A percentile compares a stretch with the other conserved stretches of the same genome.
These are phyloP conservation scores for Pseudomyrmex pallidus DNA, from an alignment of 1,140 invertebrate genomes.

Conservation along the genomic window DNA sequence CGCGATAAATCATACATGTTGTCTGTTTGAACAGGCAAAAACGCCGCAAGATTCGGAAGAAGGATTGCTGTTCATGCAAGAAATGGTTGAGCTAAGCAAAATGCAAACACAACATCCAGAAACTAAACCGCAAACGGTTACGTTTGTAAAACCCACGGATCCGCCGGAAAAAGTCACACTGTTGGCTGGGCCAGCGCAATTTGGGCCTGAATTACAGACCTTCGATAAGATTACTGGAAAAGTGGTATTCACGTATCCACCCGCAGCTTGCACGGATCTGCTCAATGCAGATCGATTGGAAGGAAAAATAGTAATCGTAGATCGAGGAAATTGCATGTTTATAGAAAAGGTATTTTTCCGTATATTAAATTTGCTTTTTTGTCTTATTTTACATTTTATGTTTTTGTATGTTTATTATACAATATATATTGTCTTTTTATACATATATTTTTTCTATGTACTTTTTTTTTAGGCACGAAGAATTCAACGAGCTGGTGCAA, in stretches of 20 bases:
- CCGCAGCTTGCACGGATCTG: slow-evolving; percentile 89
- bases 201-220: slow-evolving; percentile 91
- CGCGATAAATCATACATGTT: not conserved
- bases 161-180: slow-evolving; percentile 84
- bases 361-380: too few species aligned
- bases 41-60: slow-evolving; percentile 94
- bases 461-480: slow-evolving; percentile 87
- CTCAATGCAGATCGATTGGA: slow-evolving; percentile 87
- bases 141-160: slow-evolving; percentile 82
- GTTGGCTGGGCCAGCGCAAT: slow-evolving; percentile 95
- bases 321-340: slow-evolving; percentile 97
- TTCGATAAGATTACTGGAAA: slow-evolving; percentile 87
- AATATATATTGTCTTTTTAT: not conserved
- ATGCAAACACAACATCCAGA: slow-evolving; percentile 88
- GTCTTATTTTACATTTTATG: not conserved
- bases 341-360: slow-evolving; percentile 91
- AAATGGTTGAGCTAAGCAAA: slow-evolving; percentile 97
- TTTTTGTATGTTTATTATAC: not conserved
- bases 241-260: slow-evolving; percentile 89
- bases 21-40: slow-evolving; percentile 88
- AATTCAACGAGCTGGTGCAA: slow-evolving; percentile 93
- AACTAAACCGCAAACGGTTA: slow-evolving; percentile 86
- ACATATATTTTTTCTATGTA: not conserved
- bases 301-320: slow-evolving; percentile 93
- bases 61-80: slow-evolving; percentile 97